Conservation (phyloP, 2,113 vertebrate genomes). For the Rafetus swinhoei region DNA sequence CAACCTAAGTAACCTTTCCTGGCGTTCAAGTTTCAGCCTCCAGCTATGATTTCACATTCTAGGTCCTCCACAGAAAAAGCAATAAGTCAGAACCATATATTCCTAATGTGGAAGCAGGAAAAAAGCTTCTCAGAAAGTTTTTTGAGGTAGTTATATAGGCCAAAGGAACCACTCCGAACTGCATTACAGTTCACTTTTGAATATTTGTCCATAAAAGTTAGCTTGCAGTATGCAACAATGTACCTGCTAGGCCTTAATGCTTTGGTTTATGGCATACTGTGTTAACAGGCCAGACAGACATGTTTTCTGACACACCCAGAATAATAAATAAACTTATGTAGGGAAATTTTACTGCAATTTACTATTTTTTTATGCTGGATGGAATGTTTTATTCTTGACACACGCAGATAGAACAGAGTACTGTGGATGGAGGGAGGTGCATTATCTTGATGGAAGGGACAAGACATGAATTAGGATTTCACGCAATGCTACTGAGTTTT, state of each 20-base stretch:
- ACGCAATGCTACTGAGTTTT: background rate
- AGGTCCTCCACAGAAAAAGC: background rate
- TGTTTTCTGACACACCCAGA: fast-evolving
- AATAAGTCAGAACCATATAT: background rate
- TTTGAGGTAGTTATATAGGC: background rate
- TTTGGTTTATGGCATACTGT: fast-evolving
- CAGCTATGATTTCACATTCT: background rate
- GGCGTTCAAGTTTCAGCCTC: background rate
- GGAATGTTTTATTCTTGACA: background rate
- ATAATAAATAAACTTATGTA: background rate
- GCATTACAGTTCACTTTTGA: background rate
- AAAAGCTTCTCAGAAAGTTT: background rate
- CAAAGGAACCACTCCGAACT: background rate
- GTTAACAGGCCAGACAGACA: background rate
- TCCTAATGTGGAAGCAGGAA: background rate
- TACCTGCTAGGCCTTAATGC: background rate
- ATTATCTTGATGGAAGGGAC: background rate
- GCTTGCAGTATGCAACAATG: background rate
- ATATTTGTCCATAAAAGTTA: background rate
- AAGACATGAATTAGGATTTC: background rate
- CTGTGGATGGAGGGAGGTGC: background rate
- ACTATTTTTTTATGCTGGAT: background rate
- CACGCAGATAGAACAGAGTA: background rate
- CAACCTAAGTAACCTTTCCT: background rate
- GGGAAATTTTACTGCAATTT: background rate